Evolutionary conservation across 2,888 invertebrate genomes (phyloP), one percentile per base, ranked within the genome.

Genomic region (Seira ritae): DNA sequence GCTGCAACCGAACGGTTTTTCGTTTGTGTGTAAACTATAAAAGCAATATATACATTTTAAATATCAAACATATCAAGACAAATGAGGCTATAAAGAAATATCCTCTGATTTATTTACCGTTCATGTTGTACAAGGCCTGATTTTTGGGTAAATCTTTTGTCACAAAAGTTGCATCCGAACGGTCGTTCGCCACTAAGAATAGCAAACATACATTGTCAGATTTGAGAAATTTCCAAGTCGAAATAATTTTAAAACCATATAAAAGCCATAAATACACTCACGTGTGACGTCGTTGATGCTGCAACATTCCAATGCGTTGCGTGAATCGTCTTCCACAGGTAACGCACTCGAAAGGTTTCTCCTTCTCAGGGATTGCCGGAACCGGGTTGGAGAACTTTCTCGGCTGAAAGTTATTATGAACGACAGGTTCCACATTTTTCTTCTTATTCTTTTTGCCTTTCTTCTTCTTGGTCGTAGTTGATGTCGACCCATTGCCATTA

Each of bases 111-210:
- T n/a, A n/a, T n/a, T 31, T 73, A 80, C 70, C 84, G 68, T 55
- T 84, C 77, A 55, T 86, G 86, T 65, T 84, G 86, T 15, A 77
- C 84, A 37, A 86, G 78, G 37, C 84, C 84, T 20, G 82, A 82
- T 69, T 84, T 84, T 67, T 86, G 86, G 6, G 84, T 82, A 74
- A 86, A 86, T 23, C 70, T 72, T 62, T 80, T 79, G 10, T 79
- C 86, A 50, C 86, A 86, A 65, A 74, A 70, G 2, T 68, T 62
- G 17, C 84, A 81, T 0, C 37, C 66, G 24, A 84, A 84, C 2
- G 79, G 81, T 62, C 84, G 78, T 24, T 86, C 86, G 1, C 86
- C 79, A 1, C 82, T 82, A 19, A n/a, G 17, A 2, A 12, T 24
- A 67, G 24, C 3, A 65, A 65, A 67, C 2, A 67, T 10, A 24